phyloP scores from a whole-genome alignment of 2,113 vertebrate species.

The Panthera tigris region DNA sequence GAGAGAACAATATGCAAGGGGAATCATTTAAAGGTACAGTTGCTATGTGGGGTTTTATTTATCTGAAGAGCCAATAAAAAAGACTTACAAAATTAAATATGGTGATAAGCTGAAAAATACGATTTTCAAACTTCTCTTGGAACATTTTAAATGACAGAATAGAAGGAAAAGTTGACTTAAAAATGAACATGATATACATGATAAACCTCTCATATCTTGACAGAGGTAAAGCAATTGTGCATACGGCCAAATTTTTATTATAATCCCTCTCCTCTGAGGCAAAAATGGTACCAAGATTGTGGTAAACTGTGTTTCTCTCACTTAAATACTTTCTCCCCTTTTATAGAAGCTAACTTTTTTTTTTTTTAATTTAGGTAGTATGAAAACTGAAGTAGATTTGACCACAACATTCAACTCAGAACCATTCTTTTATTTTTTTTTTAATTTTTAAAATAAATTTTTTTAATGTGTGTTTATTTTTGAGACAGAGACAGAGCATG shows the following conservation, averaged over 20 bases:
- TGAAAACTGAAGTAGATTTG: neutral
- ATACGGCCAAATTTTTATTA: neutral
- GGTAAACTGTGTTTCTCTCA: neutral
- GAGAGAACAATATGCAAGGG: slow-evolving; percentile 9
- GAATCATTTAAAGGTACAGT: slow-evolving; percentile 59
- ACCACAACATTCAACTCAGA: neutral
- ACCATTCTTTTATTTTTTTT: neutral
- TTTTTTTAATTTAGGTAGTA: neutral
- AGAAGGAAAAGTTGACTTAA: neutral
- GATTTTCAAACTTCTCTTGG: neutral
- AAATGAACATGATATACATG: neutral
- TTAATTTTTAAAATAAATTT: too few species aligned
- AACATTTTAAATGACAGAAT: neutral
- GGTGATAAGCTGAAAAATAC: neutral
- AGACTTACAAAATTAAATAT: slow-evolving; percentile 43
- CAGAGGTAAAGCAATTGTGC: slow-evolving; percentile 30
- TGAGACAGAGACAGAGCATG: too few species aligned
- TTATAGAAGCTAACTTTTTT: neutral
- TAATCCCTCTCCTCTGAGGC: neutral
- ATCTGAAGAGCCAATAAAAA: slow-evolving; percentile 29
- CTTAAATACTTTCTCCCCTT: neutral
- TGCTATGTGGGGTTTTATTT: slow-evolving; percentile 15
- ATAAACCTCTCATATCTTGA: neutral
- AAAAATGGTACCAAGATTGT: neutral
- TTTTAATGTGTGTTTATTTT: too few species aligned